Evolutionary conservation across 2,797 vertebrate genomes (phyloP), one percentile per base, ranked within the genome.

Genomic region (Clamator glandarius): DNA sequence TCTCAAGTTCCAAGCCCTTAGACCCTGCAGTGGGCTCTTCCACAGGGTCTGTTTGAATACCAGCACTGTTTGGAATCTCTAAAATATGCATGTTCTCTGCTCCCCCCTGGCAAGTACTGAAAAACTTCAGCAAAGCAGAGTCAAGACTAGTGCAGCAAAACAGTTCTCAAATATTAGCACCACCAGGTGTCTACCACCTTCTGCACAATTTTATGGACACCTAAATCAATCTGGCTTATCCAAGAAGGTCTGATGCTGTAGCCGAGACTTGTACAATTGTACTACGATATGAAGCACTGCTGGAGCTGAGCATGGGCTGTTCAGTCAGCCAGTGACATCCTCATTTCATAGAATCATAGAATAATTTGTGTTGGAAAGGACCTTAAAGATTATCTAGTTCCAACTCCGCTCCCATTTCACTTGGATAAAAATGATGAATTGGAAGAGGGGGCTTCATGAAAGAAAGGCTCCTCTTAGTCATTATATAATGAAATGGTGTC

Each of bases 81-180:
- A 33, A 72, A 64, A 79, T 0, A 8, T 35, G 33, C 29, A 66
- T 63, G 46, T 44, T 75, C 52, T 66, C 68, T 55, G 50, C 51
- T 84, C 42, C 12, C 33, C 11, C 36, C 2, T 1, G 41, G 44
- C 46, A 42, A 50, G 10, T 6, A 24, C 36, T n/a, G 20, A 35
- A 62, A 50, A 68, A 61, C 2, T 5, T 3, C 31, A 76, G 62
- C 50, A 69, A 11, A 41, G 35, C n/a, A 2, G 0, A 63, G 35
- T n/a, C 0, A 0, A 70, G 18, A 55, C 13, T 4, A 14, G 36
- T 1, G 1, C 36, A 51, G 29, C 46, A 78, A 44, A 90, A 7
- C 29, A 79, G 19, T 67, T 64, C 50, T 54, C 46, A 58, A 42
- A 23, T 44, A 31, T 9, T 12, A 11, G 51, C 8, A 75, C 29